phyloP scores from a whole-genome alignment of 64 coral and sea anemone genomes.

The Orbicella faveolata region DNA sequence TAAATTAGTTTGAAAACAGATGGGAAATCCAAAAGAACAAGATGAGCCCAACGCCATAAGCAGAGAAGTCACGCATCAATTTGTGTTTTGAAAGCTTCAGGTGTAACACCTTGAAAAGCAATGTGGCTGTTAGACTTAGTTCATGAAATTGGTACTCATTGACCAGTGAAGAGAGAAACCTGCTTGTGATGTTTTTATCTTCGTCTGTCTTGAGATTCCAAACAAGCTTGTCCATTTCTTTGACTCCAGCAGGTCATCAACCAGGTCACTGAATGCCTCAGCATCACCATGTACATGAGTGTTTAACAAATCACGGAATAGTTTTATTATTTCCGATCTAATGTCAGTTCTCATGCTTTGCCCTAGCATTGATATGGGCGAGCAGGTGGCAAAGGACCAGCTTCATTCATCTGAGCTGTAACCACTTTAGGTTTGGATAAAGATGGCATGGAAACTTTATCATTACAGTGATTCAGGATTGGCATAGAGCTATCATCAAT shows the following conservation, averaged over 20 bases:
- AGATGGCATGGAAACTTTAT: neutral
- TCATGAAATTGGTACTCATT: conserved; percentile 50
- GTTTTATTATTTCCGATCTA: conserved; percentile 22
- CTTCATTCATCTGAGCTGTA: neutral
- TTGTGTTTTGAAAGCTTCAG: conserved; percentile 3
- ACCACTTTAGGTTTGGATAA: neutral
- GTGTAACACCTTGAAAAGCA: conserved; percentile 30
- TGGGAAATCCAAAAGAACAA: too few species aligned
- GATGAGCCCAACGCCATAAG: too few species aligned
- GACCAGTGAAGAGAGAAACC: conserved; percentile 5
- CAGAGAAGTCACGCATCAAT: neutral
- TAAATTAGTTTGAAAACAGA: too few species aligned
- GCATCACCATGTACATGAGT: conserved; percentile 31
- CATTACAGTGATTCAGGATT: neutral
- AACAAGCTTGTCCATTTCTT: conserved; percentile 24
- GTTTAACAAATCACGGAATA: neutral
- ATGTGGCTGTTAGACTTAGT: conserved; percentile 35
- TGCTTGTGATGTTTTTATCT: neutral
- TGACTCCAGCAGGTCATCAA: conserved; percentile 15
- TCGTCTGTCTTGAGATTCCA: neutral
- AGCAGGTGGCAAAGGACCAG: conserved; percentile 6
- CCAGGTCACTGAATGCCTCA: neutral
- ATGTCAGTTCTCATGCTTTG: conserved; percentile 20
- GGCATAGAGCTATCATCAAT: neutral
- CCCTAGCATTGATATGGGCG: conserved; percentile 32